Conservation (phyloP, 1,140 invertebrate genomes). For the Lamellibrachia luymesi region DNA sequence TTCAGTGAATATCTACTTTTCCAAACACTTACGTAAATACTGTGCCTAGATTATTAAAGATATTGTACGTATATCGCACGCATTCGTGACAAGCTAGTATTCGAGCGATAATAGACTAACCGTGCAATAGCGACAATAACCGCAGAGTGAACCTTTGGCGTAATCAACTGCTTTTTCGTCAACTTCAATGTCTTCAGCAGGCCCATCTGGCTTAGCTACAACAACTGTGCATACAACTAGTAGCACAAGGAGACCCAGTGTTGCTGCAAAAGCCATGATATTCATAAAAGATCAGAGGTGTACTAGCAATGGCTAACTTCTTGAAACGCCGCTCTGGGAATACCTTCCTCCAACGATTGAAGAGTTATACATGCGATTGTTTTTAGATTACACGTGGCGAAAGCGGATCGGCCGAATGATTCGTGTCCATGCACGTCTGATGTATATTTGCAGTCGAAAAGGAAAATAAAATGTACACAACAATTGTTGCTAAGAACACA, state of each 20-base stretch:
- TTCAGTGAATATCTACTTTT: neutral
- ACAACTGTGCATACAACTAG: neutral
- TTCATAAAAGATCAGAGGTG: neutral
- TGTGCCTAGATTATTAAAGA: neutral
- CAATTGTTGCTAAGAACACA: too few relatives aligned
- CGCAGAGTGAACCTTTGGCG: conserved; percentile 29
- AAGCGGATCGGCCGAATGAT: neutral
- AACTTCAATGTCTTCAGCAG: conserved; percentile 12
- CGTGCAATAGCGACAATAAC: conserved; percentile 31
- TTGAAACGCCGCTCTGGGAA: neutral
- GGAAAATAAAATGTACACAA: neutral
- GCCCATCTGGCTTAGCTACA: neutral
- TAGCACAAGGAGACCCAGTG: neutral
- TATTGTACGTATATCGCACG: neutral
- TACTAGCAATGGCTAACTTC: neutral
- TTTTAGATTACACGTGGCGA: neutral
- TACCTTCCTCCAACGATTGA: neutral
- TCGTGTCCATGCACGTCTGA: neutral
- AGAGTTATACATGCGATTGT: neutral
- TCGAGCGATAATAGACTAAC: conserved; percentile 6
- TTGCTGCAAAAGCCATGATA: neutral
- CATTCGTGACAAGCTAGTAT: neutral
- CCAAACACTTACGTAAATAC: neutral
- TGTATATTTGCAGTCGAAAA: too few relatives aligned
- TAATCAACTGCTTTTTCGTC: conserved; percentile 23